Percentiles rank a stretch among this genome's conserved stretches.
phyloP scores from a whole-genome alignment of 2,797 vertebrate species.

The Coregonus sp. region DNA sequence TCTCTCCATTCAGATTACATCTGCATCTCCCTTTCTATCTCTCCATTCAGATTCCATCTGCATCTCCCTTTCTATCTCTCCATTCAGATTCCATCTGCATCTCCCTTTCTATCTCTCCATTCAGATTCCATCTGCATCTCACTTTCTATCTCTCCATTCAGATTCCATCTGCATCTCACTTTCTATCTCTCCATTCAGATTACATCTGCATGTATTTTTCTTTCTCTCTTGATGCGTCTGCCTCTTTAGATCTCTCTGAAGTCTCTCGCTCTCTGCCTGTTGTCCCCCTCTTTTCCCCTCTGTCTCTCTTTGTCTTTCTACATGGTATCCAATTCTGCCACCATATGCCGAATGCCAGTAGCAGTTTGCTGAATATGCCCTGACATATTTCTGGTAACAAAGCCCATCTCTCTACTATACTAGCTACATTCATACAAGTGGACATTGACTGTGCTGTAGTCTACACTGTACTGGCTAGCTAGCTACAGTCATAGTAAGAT shows the following conservation, averaged over 20 bases:
- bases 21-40: too few species aligned
- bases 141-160: too few species aligned
- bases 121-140: too few species aligned
- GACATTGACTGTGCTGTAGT: not conserved
- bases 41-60: too few species aligned
- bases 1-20: too few species aligned
- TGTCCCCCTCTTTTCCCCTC: not conserved
- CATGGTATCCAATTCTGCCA: not conserved
- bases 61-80: too few species aligned
- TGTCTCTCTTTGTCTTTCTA: slow-evolving; percentile 28
- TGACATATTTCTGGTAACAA: not conserved
- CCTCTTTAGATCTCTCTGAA: not conserved
- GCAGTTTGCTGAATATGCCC: not conserved
- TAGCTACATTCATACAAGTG: too few species aligned
- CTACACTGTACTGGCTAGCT: not conserved
- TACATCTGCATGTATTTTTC: too few species aligned
- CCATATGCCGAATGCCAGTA: not conserved
- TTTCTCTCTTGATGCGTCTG: not conserved
- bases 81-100: too few species aligned
- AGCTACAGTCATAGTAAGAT: not conserved
- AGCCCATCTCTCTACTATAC: slow-evolving; percentile 12
- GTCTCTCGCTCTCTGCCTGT: not conserved
- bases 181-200: not conserved
- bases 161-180: not conserved
- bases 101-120: too few species aligned